Evolutionary conservation across 2,888 invertebrate species (phyloP), one percentile per base, ranked within the genome.

Genomic region (Pheosia gnoma): DNA sequence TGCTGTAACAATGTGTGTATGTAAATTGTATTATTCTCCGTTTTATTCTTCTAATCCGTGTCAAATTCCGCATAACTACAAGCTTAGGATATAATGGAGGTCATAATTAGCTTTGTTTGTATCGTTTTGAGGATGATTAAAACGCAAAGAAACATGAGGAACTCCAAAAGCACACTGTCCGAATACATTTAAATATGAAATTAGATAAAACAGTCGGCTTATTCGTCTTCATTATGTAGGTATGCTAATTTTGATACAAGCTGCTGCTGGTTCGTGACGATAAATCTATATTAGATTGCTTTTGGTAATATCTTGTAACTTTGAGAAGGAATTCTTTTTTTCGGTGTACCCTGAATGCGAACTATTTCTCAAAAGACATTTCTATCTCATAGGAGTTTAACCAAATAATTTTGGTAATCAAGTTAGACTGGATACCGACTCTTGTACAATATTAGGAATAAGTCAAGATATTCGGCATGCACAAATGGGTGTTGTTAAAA

Each of bases 171-270:
- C 54, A 55, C 57, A 60, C 38, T 59, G 53, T 43, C 55, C 54
- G 68, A 67, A 77, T 77, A 77, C 54, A 74, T 73, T 77, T 77
- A 60, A 67, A 76, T 76, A 59, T 62, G 36, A 59, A 73, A 74
- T 68, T 60, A 67, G 65, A 59, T 66, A 38, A 62, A 67, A 68
- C 58, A 66, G 57, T 65, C 66, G 63, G 61, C 58, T 61, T 56
- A 59, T 13, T 66, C 51, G 55, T 59, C 37, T 57, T 51, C 54
- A 58, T 72, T 67, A 7, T 41, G 41, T 63, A 25, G 45, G 54
- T 68, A 72, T 74, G 66, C 63, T 59, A 72, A 72, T 75, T 57
- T 59, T 25, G 38, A 62, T 65, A 56, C 68, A 60, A 59, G 65
- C 59, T 60, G 9, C 39, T 41, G 8, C 51, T 52, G 53, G 55